Base-by-base conservation (phyloP, 2,113 vertebrate species). In the Tachuris rubrigastra region DNA sequence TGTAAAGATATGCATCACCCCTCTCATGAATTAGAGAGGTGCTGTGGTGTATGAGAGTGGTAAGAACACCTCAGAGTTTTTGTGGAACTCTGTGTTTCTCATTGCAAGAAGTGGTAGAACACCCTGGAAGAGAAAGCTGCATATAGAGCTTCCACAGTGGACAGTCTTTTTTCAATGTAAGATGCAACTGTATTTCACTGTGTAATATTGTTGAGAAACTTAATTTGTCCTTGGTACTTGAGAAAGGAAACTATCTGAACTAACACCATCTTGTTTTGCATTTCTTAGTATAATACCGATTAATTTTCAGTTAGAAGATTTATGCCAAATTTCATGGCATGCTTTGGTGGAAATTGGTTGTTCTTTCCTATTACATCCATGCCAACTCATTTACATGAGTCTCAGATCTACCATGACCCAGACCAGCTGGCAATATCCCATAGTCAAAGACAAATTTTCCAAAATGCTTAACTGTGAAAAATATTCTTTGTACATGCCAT, bases 281-380 rank as follows among this genome's bases (percentile, higher is more conserved):
- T 93, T 96, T 94, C 92, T 95, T 12, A 5, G 44, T 58, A 23
- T 73, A 95, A 91, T 53, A 83, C 47, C 22, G 60, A 85, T 90
- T 92, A 73, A 79, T 93, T 97, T 96, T 91, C 94, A 95, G 76
- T 94, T 96, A 96, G 86, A 91, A 84, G 66, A 89, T 87, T 93
- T 91, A 87, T 96, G 95, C 75, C 89, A 91, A 62, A 60, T 95
- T 95, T 95, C 84, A 82, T 77, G 82, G 88, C 84, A 91, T 74
- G 44, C 31, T 78, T 96, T 94, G 81, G 81, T 89, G 88, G 87
- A 92, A 97, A 56, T 82, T 85, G 86, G 88, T 95, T 96, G 95
- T 81, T 82, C 88, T 59, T 83, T 96, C 81, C 87, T 81, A 75
- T 56, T 62, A 82, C 76, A 74, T 79, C 84, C 14, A 44, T 55